Percentiles rank a stretch among this genome's conserved stretches.
phyloP scores from a whole-genome alignment of 2,888 invertebrate species.

The Omphaloscelis lunosa region DNA sequence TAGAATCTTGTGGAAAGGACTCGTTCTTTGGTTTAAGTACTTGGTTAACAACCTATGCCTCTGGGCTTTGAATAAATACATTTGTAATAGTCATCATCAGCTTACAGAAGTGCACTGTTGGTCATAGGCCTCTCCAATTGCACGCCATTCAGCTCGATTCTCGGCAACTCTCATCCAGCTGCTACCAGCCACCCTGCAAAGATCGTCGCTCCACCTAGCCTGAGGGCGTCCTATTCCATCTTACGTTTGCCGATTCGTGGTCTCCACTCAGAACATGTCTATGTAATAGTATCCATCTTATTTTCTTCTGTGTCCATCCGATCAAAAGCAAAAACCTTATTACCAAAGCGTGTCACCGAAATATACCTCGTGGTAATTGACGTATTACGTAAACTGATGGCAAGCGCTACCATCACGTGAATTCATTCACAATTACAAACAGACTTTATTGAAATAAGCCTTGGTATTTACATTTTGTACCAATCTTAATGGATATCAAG shows the following conservation, averaged over 20 bases:
- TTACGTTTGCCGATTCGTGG: not conserved
- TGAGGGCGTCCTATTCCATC: too few species aligned
- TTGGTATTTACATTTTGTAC: constrained; percentile 68
- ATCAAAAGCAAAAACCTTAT: constrained; percentile 38
- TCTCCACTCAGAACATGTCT: not conserved
- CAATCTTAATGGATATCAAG: constrained; percentile 66
- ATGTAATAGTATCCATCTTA: not conserved
- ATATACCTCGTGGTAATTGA: constrained; percentile 47
- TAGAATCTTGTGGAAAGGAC: not conserved
- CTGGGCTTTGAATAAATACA: not conserved
- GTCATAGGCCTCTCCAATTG: not conserved
- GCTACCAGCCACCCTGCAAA: not conserved
- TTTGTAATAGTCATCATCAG: not conserved
- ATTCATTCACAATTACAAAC: constrained; percentile 64
- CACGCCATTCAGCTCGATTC: not conserved
- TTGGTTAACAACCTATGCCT: not conserved
- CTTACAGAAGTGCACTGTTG: not conserved
- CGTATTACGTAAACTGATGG: constrained; percentile 64
- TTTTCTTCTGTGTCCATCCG: constrained; percentile 13
- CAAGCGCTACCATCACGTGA: constrained; percentile 61
- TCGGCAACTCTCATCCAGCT: not conserved
- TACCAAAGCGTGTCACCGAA: constrained; percentile 43
- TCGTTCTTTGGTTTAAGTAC: not conserved
- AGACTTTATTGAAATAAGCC: constrained; percentile 62
- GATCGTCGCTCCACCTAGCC: not conserved